Evolutionary conservation across 2,888 invertebrate genomes (phyloP).

Genomic region (Cheilosia urbana): DNA sequence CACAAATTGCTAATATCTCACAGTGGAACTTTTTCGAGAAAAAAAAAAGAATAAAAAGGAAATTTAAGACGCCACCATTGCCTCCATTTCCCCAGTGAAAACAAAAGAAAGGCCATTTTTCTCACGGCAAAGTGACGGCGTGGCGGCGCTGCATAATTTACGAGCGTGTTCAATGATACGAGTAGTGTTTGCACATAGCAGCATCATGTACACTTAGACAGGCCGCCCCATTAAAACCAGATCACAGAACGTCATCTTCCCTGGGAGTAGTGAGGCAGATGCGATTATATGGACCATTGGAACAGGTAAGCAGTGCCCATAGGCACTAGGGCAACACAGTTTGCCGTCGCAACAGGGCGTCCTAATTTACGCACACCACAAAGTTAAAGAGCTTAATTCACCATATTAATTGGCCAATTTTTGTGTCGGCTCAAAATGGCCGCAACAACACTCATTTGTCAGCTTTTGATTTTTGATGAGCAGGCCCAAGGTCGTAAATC

Average conservation of each 20-base stretch:
- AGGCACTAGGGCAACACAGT: constrained; percentile 38
- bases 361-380: constrained; percentile 48
- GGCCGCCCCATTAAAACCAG: constrained; percentile 57
- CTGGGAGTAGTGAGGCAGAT: constrained; percentile 47
- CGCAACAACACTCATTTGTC: constrained; percentile 63
- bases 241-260: constrained; percentile 52
- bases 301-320: constrained; percentile 7
- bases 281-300: constrained; percentile 1
- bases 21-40: constrained; percentile 39
- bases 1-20: constrained; percentile 67
- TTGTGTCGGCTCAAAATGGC: constrained; percentile 46
- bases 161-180: constrained; percentile 50
- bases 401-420: constrained; percentile 65
- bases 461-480: constrained; percentile 64
- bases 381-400: constrained; percentile 57
- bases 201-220: background rate
- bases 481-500: constrained; percentile 53
- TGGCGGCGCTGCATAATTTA: constrained; percentile 57
- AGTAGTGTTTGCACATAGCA: constrained; percentile 40
- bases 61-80: constrained; percentile 40
- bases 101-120: constrained; percentile 51
- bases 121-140: constrained; percentile 60
- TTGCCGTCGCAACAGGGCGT: background rate
- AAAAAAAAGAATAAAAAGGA: constrained; percentile 25
- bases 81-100: constrained; percentile 11